Conservation (phyloP, 2,888 invertebrate species). For the Pediacus dermestoides region DNA sequence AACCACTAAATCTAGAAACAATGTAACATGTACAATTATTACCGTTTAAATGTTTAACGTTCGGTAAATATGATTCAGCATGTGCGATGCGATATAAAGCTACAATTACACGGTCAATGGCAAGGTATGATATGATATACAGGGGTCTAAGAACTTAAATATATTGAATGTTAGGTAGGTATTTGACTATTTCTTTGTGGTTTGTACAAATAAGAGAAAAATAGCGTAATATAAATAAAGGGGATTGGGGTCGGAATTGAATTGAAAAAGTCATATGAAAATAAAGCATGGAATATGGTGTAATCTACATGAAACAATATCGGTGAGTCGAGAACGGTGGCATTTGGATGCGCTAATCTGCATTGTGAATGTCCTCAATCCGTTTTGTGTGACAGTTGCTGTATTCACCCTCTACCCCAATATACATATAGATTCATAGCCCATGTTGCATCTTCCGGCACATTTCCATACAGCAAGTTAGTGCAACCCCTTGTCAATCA, state of each 20-base stretch:
- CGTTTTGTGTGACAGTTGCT: constrained; percentile 42
- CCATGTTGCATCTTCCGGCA: constrained; percentile 7
- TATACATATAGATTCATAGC: constrained; percentile 9
- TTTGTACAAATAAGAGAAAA: too few species aligned
- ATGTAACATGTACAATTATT: too few species aligned
- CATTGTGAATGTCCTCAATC: constrained; percentile 41
- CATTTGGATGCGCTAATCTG: constrained; percentile 35
- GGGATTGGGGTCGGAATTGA: constrained; percentile 5
- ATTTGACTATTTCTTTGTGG: too few species aligned
- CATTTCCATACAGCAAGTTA: constrained; percentile 7
- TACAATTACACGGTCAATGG: too few species aligned
- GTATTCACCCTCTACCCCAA: constrained; percentile 7
- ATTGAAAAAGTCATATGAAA: constrained; percentile 10
- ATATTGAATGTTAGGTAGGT: too few species aligned
- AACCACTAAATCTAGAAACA: too few species aligned
- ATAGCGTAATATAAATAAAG: too few species aligned
- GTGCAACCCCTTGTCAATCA: constrained; percentile 7
- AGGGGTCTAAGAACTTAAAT: too few species aligned
- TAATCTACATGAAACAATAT: constrained; percentile 20
- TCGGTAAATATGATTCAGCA: too few species aligned
- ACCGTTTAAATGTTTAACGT: too few species aligned
- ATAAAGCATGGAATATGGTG: constrained; percentile 3
- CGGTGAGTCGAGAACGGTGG: constrained; percentile 6
- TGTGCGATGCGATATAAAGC: too few species aligned
- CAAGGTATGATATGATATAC: too few species aligned